Conservation (phyloP, 1,140 invertebrate species). For the Caenorhabditis brenneri region DNA sequence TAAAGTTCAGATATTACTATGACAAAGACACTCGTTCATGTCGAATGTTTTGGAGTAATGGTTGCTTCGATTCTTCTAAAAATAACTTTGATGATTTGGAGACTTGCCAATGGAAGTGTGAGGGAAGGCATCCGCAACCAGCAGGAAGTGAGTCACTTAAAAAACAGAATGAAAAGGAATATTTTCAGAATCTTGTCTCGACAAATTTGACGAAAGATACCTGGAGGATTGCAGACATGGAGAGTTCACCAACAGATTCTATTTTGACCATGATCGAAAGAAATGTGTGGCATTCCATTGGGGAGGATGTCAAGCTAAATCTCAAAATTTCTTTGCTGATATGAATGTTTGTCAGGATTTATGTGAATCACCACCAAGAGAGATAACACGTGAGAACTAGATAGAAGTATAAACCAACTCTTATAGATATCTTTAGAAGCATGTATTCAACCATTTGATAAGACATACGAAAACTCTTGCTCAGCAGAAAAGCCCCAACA, state of each 20-base stretch:
- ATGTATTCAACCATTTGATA: conserved; percentile 62
- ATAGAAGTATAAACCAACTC: neutral
- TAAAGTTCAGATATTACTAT: conserved; percentile 59
- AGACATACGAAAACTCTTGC: conserved; percentile 58
- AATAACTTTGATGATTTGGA: conserved; percentile 63
- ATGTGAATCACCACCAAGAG: conserved; percentile 53
- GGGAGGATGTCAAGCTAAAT: conserved; percentile 55
- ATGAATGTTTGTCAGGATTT: conserved; percentile 53
- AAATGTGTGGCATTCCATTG: conserved; percentile 54
- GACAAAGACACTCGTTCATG: conserved; percentile 57
- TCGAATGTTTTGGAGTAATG: conserved; percentile 63
- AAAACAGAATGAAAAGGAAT: neutral
- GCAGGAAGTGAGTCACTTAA: neutral
- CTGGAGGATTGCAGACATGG: conserved; percentile 61
- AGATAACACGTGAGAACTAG: conserved; percentile 46
- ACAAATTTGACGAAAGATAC: conserved; percentile 62
- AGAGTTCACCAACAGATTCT: conserved; percentile 61
- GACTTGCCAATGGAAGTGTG: conserved; percentile 64
- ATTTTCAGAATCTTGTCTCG: conserved; percentile 61
- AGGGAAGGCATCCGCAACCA: conserved; percentile 52
- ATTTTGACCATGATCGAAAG: conserved; percentile 58
- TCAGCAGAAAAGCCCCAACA: conserved; percentile 53
- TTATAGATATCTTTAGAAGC: conserved; percentile 49
- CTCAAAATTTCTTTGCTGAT: conserved; percentile 55
- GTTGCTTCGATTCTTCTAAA: conserved; percentile 51